phyloP scores from a whole-genome alignment of 92 coral and sea anemone genomes.

The Epizoanthus scotinus region DNA sequence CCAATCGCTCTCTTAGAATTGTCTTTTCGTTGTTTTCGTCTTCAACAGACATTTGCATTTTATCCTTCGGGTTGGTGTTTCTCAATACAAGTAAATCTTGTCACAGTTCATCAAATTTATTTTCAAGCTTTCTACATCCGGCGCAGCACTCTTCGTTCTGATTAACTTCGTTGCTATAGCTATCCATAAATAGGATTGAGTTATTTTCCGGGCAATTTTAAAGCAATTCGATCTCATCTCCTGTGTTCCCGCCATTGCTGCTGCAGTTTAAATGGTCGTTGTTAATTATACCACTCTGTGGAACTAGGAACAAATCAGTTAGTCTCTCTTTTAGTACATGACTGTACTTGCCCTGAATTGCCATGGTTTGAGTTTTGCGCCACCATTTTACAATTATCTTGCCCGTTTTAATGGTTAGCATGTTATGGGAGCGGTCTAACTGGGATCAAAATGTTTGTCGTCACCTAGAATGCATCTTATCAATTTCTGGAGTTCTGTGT shows the following conservation, averaged over 20 bases:
- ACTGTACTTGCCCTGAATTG: slow-evolving; percentile 2
- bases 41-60: neutral
- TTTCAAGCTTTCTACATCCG: too few species aligned
- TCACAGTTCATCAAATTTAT: neutral
- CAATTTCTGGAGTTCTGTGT: neutral
- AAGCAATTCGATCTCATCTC: neutral
- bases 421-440: slow-evolving; percentile 4
- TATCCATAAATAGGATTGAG: too few species aligned
- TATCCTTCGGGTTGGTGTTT: slow-evolving; percentile 7
- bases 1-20: neutral
- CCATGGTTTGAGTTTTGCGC: neutral
- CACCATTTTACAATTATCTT: neutral
- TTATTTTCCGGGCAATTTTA: too few species aligned
- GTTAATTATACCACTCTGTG: neutral
- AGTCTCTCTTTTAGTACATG: slow-evolving; percentile 2
- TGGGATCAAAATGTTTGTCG: neutral
- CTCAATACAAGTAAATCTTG: neutral
- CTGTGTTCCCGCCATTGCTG: neutral
- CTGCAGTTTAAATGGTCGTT: neutral
- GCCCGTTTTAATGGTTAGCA: slow-evolving; percentile 15
- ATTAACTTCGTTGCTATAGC: neutral
- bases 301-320: neutral
- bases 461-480: neutral
- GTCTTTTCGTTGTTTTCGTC: slow-evolving; percentile 4
- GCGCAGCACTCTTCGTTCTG: neutral